Percentiles rank a stretch among this genome's conserved stretches.
phyloP scores from a whole-genome alignment of 2,113 vertebrate genomes.

The Thunnus thynnus region DNA sequence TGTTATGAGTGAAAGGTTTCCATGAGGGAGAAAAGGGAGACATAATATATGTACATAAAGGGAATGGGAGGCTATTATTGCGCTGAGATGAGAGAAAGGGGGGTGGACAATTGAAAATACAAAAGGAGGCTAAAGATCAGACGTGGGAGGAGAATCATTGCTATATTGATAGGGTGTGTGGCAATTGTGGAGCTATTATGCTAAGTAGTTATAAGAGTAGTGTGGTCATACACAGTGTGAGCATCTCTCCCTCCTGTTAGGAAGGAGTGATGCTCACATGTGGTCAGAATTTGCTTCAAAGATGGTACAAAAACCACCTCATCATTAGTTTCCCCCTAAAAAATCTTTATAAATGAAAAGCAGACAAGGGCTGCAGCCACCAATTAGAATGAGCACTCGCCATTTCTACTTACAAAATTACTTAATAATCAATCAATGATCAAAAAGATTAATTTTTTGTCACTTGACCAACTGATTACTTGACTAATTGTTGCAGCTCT shows the following conservation, averaged over 20 bases:
- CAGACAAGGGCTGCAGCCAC: too few relatives aligned
- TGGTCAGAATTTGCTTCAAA: not conserved
- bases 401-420: too few relatives aligned
- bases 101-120: constrained; percentile 17
- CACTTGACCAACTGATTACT: too few relatives aligned
- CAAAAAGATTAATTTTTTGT: too few relatives aligned
- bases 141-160: not conserved
- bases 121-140: constrained; percentile 31
- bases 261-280: not conserved
- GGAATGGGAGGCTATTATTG: not conserved
- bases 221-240: not conserved
- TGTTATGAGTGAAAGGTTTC: constrained; percentile 18
- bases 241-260: not conserved
- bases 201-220: not conserved
- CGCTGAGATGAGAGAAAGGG: constrained; percentile 8
- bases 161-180: not conserved
- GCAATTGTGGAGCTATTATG: not conserved
- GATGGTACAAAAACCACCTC: not conserved
- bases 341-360: too few relatives aligned
- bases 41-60: constrained; percentile 2
- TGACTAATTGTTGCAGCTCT: too few relatives aligned
- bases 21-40: constrained; percentile 4
- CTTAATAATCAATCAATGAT: too few relatives aligned
- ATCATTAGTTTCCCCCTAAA: not conserved
- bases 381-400: too few relatives aligned